Conservation (phyloP, 2,113 vertebrate species). For the Urocitellus parryii region DNA sequence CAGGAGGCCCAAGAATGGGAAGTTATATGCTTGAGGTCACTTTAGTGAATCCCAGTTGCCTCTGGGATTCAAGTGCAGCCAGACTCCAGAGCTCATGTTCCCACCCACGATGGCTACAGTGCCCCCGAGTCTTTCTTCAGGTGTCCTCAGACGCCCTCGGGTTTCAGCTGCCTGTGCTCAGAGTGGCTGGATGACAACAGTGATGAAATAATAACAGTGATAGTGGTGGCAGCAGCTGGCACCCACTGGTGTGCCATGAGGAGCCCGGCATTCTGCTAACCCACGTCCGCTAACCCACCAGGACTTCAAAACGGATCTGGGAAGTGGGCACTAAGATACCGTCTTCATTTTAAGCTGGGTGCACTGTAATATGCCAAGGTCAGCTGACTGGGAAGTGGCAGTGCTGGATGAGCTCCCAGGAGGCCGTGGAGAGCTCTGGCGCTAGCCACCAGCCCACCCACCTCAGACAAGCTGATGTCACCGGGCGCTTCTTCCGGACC, state of each 20-base stretch:
- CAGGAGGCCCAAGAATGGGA: not conserved
- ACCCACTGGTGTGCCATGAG: not conserved
- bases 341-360: not conserved
- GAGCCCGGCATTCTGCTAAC: not conserved
- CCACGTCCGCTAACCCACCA: not conserved
- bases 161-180: not conserved
- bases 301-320: not conserved
- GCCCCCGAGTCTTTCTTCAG: not conserved
- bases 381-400: not conserved
- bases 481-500: not conserved
- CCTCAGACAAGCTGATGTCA: too few species aligned
- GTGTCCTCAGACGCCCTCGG: not conserved
- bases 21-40: not conserved
- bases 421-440: not conserved
- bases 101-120: accelerated
- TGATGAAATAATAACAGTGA: not conserved
- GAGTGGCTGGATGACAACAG: not conserved
- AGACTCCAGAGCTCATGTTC: not conserved
- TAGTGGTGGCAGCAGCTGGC: too few species aligned
- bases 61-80: not conserved
- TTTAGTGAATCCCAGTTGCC: not conserved
- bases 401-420: not conserved
- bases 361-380: not conserved
- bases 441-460: not conserved
- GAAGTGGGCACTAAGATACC: not conserved